phyloP scores from a whole-genome alignment of 2,113 vertebrate species.

The Dicentrarchus labrax region DNA sequence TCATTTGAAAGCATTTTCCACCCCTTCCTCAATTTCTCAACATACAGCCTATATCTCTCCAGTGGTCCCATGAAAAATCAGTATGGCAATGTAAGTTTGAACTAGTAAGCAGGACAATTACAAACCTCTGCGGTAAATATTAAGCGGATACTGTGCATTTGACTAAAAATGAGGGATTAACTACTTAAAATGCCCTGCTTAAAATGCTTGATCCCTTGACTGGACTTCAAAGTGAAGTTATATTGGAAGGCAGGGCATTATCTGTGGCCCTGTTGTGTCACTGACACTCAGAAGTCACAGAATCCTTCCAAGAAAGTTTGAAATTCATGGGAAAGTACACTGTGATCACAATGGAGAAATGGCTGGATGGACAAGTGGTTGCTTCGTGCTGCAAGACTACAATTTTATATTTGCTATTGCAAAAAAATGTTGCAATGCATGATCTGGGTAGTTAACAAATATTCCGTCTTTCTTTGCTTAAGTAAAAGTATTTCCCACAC shows the following conservation, averaged over 20 bases:
- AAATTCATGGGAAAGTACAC: neutral
- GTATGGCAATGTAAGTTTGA: constrained; percentile 58
- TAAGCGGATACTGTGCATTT: constrained; percentile 72
- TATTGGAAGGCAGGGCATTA: constrained; percentile 42
- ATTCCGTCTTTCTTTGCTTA: too few species aligned
- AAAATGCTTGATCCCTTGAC: constrained; percentile 64
- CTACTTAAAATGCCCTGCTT: constrained; percentile 69
- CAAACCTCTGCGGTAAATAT: constrained; percentile 72
- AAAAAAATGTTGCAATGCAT: neutral
- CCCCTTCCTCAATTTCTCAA: constrained; percentile 18
- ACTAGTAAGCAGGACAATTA: constrained; percentile 76
- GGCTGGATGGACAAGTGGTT: neutral
- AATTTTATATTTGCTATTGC: neutral
- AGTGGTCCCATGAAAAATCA: constrained; percentile 53
- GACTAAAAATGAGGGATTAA: constrained; percentile 73
- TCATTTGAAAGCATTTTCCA: constrained; percentile 61
- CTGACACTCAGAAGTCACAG: constrained; percentile 49
- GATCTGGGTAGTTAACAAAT: neutral
- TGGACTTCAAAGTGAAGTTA: constrained; percentile 79
- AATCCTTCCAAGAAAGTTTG: constrained; percentile 66
- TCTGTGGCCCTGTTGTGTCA: constrained; percentile 50
- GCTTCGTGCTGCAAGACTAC: neutral
- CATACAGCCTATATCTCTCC: constrained; percentile 37
- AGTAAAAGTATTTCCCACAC: too few species aligned
- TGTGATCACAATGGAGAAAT: neutral